A percentile compares a stretch with the other conserved stretches of the same genome.
Conservation (phyloP, 2,113 vertebrate species). For the Ageneiosus marmoratus region DNA sequence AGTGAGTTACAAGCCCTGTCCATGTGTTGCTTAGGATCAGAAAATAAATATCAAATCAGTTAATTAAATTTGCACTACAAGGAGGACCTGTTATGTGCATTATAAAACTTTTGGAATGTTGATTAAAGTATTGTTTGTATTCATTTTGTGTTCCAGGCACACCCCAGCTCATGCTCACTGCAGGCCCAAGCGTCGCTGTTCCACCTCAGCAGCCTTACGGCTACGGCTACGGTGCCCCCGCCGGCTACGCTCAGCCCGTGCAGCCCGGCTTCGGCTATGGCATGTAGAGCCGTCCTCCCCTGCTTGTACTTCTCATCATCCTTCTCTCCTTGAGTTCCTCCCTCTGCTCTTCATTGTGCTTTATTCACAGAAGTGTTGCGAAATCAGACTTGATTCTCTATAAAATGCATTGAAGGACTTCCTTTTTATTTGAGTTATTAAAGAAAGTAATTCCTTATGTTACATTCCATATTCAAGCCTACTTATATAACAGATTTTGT, state of each 20-base stretch:
- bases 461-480: slow-evolving; percentile 93
- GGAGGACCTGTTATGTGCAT: background rate
- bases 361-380: slow-evolving; percentile 83
- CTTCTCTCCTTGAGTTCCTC: slow-evolving; percentile 83
- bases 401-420: slow-evolving; percentile 87
- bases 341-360: slow-evolving; percentile 84
- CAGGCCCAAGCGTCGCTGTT: slow-evolving; percentile 91
- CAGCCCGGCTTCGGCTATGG: slow-evolving; percentile 92
- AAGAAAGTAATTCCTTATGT: slow-evolving; percentile 77
- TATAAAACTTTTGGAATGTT: background rate
- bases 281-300: slow-evolving; percentile 81
- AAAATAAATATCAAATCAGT: too few species aligned
- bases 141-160: slow-evolving; percentile 76
- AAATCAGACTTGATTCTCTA: slow-evolving; percentile 79
- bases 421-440: slow-evolving; percentile 82
- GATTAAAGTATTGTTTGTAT: background rate
- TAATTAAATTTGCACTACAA: background rate
- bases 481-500: slow-evolving; percentile 72
- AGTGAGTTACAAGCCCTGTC: too few species aligned
- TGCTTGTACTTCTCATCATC: slow-evolving; percentile 59
- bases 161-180: slow-evolving; percentile 96
- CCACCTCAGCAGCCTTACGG: slow-evolving; percentile 94
- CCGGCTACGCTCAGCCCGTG: slow-evolving; percentile 81
- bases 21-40: too few species aligned
- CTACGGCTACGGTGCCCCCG: slow-evolving; percentile 88